Base-by-base conservation (phyloP, 1,140 invertebrate genomes). In the Aphelinus atriplicis region DNA sequence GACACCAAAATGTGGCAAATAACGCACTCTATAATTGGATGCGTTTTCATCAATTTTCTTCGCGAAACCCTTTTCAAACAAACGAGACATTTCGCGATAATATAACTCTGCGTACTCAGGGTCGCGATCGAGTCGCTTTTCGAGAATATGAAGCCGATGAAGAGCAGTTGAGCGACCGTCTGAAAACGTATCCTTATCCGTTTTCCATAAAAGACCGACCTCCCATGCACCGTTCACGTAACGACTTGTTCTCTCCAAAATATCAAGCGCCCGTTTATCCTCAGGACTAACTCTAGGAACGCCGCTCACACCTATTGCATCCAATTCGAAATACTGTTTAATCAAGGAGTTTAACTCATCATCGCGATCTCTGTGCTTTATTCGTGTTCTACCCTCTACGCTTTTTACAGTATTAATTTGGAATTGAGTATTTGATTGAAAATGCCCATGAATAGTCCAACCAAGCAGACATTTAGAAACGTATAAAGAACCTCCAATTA, bases 161-260 rank as follows among this genome's bases (percentile, higher is more conserved):
- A 62, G 5, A 1, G 75, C 75, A 1, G 2, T 60, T 2, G 5
- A 3, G 55, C 70, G 62, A n/a, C 55, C 71, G 7, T 74, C 53
- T 6, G 75, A 62, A 42, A 78, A 60, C 1, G 47, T 42, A 7
- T 55, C 53, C 2, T 55, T 3, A 45, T 77, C 74, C 1, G 9
- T 45, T 53, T 65, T 75, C 78, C 78, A 78, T 3, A 79, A 47
- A 7, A 79, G 62, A 2, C 77, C 77, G 10, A 73, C 75, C 60
- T 79, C 73, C 76, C 76, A 79, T 3, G 9, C 10, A 1, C 60
- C 61, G 4, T 48, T 47, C 1, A 50, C 47, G 1, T 57, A 50
- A 26, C 47, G 51, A 45, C 51, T 66, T 42, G 71, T 71, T 43
- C n/a, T 26, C 42, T 73, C n/a, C n/a, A 66, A 66, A n/a, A 67